Evolutionary conservation across 2,113 vertebrate species (phyloP).

Genomic region (Petrocephalus zakoni): DNA sequence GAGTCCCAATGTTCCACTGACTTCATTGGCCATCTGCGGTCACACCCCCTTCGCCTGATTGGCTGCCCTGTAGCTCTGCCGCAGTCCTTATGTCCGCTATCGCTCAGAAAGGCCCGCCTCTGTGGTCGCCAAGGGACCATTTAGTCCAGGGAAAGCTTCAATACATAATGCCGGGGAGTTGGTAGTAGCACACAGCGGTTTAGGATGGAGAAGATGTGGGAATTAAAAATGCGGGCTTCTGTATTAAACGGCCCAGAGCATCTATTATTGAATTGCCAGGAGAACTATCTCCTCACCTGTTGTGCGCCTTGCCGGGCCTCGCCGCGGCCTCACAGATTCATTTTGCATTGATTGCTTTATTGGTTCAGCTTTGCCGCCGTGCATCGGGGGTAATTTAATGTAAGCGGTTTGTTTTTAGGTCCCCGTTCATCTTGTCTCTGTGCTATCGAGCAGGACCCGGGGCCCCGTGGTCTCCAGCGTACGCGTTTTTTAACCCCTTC

Average conservation of each 20-base stretch:
- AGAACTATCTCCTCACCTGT: constrained; percentile 24
- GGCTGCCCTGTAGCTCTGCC: background rate
- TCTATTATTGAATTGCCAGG: constrained; percentile 25
- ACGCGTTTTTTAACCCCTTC: background rate
- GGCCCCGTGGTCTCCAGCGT: background rate
- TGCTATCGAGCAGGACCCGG: constrained; percentile 20
- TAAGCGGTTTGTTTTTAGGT: constrained; percentile 24
- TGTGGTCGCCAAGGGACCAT: background rate
- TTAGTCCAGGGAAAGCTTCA: constrained; percentile 11
- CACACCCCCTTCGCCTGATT: background rate
- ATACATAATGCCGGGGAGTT: background rate
- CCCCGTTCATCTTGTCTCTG: constrained; percentile 22
- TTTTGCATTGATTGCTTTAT: constrained; percentile 35
- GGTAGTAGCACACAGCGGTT: constrained; percentile 10
- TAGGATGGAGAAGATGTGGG: constrained; percentile 4
- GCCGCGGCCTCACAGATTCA: constrained; percentile 25
- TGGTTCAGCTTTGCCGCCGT: constrained; percentile 20
- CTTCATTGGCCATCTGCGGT: background rate
- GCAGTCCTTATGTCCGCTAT: background rate
- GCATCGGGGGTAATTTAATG: constrained; percentile 22
- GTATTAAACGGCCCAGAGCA: constrained; percentile 17
- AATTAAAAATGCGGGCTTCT: constrained; percentile 24
- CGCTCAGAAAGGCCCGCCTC: background rate
- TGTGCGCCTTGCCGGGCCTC: constrained; percentile 8
- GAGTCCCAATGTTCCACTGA: background rate